Evolutionary conservation across 1,140 invertebrate genomes (phyloP).

Genomic region (Drosophila miranda): DNA sequence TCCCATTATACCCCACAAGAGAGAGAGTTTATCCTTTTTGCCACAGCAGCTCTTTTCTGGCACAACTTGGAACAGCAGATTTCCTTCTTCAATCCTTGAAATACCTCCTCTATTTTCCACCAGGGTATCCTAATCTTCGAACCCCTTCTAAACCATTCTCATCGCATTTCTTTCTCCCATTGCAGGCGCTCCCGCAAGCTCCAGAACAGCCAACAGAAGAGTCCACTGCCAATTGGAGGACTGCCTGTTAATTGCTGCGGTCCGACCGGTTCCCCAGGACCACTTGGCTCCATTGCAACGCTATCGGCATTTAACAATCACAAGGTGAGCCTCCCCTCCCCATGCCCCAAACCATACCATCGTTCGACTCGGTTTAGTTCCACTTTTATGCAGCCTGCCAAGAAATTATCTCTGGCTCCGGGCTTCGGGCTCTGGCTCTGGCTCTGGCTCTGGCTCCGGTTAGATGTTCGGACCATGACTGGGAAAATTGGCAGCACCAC

Average conservation of each 20-base stretch:
- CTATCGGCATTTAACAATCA: conserved; percentile 90
- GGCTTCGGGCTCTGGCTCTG: neutral
- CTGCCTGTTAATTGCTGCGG: conserved; percentile 90
- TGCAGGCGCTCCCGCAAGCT: conserved; percentile 87
- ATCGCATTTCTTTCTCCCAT: conserved; percentile 15
- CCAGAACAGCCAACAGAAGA: conserved; percentile 88
- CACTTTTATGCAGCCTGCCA: conserved; percentile 48
- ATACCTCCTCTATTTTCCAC: neutral
- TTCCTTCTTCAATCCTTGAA: no score
- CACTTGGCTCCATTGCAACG: conserved; percentile 91
- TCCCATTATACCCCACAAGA: conserved; percentile 17
- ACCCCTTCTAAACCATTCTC: no score
- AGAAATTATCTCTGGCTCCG: conserved; percentile 34
- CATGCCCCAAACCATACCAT: no score
- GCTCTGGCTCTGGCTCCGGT: conserved; percentile 4
- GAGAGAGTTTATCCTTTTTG: no score
- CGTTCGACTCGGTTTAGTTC: no score
- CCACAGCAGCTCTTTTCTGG: no score
- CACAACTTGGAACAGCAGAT: no score
- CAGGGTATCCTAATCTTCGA: neutral
- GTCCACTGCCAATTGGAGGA: conserved; percentile 87
- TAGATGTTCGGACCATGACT: conserved; percentile 37
- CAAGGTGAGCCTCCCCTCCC: conserved; percentile 83
- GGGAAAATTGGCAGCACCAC: conserved; percentile 66
- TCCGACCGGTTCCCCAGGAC: conserved; percentile 89